phyloP scores from a whole-genome alignment of 1,140 invertebrate species.

The Sycobia sp. region DNA sequence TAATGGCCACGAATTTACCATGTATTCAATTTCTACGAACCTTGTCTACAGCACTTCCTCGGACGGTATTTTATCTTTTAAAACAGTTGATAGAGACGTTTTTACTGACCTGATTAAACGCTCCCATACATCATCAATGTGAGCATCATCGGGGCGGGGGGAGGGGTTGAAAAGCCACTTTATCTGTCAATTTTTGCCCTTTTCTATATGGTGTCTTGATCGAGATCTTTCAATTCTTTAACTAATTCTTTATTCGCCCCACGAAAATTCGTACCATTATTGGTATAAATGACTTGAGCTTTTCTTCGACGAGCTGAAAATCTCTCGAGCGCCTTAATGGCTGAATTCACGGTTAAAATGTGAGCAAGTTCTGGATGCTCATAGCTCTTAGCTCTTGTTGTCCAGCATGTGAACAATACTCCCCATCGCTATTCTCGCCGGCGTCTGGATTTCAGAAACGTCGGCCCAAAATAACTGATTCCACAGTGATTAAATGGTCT shows the following conservation, averaged over 20 bases:
- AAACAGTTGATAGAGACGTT: not conserved
- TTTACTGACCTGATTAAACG: not conserved
- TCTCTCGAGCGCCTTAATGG: constrained; percentile 44
- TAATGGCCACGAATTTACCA: constrained; percentile 9
- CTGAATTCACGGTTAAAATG: constrained; percentile 23
- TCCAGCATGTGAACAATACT: constrained; percentile 44
- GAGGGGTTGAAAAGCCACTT: constrained; percentile 16
- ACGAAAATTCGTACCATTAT: constrained; percentile 33
- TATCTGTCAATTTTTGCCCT: not conserved
- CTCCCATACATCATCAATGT: constrained; percentile 18
- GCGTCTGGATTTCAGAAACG: constrained; percentile 32
- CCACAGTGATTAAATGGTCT: constrained; percentile 41
- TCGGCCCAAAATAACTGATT: constrained; percentile 40
- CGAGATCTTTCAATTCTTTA: constrained; percentile 10
- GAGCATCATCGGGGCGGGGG: constrained; percentile 3
- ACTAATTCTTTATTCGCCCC: no score
- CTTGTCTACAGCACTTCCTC: constrained; percentile 3
- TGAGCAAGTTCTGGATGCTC: constrained; percentile 36
- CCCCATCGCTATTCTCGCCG: constrained; percentile 46
- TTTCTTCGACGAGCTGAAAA: constrained; percentile 32
- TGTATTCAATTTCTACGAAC: not conserved
- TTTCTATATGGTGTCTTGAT: not conserved
- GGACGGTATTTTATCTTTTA: not conserved
- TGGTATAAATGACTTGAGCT: constrained; percentile 28
- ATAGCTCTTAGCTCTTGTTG: constrained; percentile 36